phyloP scores from a whole-genome alignment of 2,797 vertebrate species.

The Molossus alvarezi region DNA sequence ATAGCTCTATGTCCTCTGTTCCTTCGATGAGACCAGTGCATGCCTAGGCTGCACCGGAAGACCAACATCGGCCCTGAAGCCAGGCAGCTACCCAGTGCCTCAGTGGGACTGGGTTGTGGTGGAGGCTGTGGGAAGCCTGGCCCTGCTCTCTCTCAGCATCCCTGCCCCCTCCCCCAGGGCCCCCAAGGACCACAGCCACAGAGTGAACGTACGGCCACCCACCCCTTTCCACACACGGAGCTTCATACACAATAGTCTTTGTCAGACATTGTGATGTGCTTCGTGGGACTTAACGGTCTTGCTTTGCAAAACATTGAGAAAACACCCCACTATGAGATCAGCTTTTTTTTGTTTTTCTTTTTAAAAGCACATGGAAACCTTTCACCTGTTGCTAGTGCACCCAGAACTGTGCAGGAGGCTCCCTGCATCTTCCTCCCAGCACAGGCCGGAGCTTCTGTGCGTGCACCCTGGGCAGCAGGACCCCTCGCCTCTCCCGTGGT shows the following conservation, averaged over 20 bases:
- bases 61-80: background rate
- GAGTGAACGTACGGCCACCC: rapidly evolving
- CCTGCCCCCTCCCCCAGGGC: background rate
- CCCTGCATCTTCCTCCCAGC: background rate
- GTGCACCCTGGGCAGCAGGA: background rate
- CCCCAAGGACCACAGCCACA: background rate
- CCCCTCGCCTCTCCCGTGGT: too few relatives aligned
- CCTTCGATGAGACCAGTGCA: background rate
- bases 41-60: background rate
- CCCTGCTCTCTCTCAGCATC: rapidly evolving
- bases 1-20: too few relatives aligned
- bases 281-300: background rate
- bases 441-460: background rate
- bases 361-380: background rate
- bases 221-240: rapidly evolving
- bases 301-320: background rate
- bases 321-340: background rate
- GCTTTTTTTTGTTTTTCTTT: background rate
- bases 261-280: background rate
- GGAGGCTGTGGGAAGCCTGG: background rate
- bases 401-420: background rate
- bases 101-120: background rate
- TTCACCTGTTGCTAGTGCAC: background rate
- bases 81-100: background rate
- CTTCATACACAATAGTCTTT: background rate